Evolutionary conservation across 2,797 vertebrate species (phyloP), one percentile per base, ranked within the genome.

Genomic region (Rhabdophis nuchalis): DNA sequence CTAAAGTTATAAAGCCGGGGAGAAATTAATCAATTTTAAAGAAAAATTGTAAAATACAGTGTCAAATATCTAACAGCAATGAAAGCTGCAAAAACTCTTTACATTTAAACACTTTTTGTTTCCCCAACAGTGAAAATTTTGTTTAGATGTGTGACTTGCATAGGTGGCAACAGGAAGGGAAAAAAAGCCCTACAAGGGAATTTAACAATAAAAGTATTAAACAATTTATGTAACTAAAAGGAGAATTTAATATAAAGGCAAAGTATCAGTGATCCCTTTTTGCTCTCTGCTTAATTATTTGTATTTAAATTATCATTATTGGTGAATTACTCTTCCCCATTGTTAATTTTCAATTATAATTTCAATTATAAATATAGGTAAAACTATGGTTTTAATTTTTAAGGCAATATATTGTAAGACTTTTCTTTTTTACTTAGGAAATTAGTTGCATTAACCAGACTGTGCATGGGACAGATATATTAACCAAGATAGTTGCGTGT

Each of bases 231-330:
- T 90, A 94, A 92, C 20, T 86, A 91, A 93, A 94, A 68, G 58
- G 12, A 88, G 8, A 4, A 32, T 25, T 6, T 60, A 95, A 95
- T 93, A 93, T 86, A 95, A 95, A 96, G 68, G 60, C 57, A 89
- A 95, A 88, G 93, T 96, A 91, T 89, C 61, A 89, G 90, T n/a
- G 89, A 90, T 93, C 92, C 46, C 60, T 95, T 91, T 85, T 94
- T 85, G 72, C 68, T 0, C 0, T 91, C 86, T 85, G 50, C 52
- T 93, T 95, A 96, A 96, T 96, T 96, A 94, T 88, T 93, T 91
- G 86, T 93, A 93, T 95, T 92, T 86, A 95, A 94, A 96, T 95
- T 61, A 94, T 90, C 91, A 56, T 95, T 93, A 94, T 60, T 95
- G 61, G 86, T 94, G 91, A 92, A 93, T 91, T 87, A 94, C 94